Conservation (phyloP, 2,888 invertebrate genomes). For the Choristoneura rosaceana region DNA sequence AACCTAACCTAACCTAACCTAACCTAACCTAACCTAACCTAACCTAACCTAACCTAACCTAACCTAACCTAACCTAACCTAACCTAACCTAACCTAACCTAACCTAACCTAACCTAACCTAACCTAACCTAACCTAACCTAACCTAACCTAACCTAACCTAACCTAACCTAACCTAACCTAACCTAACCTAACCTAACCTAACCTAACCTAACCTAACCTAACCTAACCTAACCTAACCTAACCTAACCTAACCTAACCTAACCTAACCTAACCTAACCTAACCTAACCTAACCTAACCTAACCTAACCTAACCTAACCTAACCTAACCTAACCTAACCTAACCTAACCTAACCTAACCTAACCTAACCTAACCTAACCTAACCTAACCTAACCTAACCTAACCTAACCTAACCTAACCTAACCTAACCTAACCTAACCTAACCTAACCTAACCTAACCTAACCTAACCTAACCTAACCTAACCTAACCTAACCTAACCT, state of each 20-base stretch:
- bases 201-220: conserved; percentile 22
- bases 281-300: conserved; percentile 22
- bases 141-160: conserved; percentile 27
- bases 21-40: conserved; percentile 27
- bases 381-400: conserved; percentile 21
- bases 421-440: conserved; percentile 22
- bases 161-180: conserved; percentile 20
- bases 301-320: conserved; percentile 22
- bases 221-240: conserved; percentile 22
- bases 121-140: conserved; percentile 27
- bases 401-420: conserved; percentile 22
- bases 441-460: conserved; percentile 22
- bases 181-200: conserved; percentile 17
- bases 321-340: conserved; percentile 21
- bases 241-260: conserved; percentile 22
- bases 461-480: conserved; percentile 22
- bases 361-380: conserved; percentile 22
- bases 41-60: conserved; percentile 27
- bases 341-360: conserved; percentile 22
- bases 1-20: conserved; percentile 27
- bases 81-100: conserved; percentile 27
- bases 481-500: conserved; percentile 18
- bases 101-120: conserved; percentile 26
- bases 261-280: conserved; percentile 22
- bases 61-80: conserved; percentile 26